A percentile compares a stretch with the other conserved stretches of the same genome.
phyloP scores from a whole-genome alignment of 1,140 invertebrate genomes.

The Lasaia peninsularis region DNA sequence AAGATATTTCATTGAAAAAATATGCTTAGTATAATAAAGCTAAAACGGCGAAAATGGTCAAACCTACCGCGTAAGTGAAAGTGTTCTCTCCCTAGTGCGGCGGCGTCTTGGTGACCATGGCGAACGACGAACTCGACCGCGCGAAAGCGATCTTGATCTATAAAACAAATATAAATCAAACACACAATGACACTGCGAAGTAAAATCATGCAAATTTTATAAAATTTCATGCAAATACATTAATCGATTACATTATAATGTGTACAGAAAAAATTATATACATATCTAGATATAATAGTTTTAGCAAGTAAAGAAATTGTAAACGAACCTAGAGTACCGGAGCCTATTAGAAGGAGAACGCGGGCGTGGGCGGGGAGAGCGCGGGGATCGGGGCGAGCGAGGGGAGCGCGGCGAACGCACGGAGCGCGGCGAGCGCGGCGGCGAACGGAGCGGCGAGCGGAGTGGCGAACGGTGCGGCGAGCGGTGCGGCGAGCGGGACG shows the following conservation, averaged over 20 bases:
- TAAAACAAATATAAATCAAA: slow-evolving; percentile 2
- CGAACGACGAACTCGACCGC: slow-evolving; percentile 58
- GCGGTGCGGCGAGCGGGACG: slow-evolving; percentile 29
- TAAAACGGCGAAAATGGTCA: not conserved
- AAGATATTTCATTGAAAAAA: too few relatives aligned
- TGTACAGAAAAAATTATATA: too few relatives aligned
- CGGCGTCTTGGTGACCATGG: slow-evolving; percentile 66
- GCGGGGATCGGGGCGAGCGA: slow-evolving; percentile 15
- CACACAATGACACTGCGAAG: not conserved
- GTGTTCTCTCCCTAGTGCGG: slow-evolving; percentile 52
- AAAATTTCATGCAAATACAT: slow-evolving; percentile 16
- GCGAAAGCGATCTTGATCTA: slow-evolving; percentile 64
- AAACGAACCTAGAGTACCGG: slow-evolving; percentile 68
- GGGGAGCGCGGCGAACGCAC: slow-evolving; percentile 34
- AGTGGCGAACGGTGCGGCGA: slow-evolving; percentile 25
- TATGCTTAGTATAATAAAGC: too few relatives aligned
- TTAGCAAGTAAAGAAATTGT: too few relatives aligned
- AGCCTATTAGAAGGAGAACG: slow-evolving; percentile 55
- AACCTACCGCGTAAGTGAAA: slow-evolving; percentile 59
- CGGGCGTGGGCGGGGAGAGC: slow-evolving; percentile 30
- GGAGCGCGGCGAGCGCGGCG: slow-evolving; percentile 28
- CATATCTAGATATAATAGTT: too few relatives aligned
- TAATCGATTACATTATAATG: not conserved
- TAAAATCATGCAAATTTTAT: not conserved
- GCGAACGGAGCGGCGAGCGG: slow-evolving; percentile 26